These are phyloP conservation scores for Pollenia amentaria DNA, from an alignment of 2,888 invertebrate genomes.

Conservation along the genomic window DNA sequence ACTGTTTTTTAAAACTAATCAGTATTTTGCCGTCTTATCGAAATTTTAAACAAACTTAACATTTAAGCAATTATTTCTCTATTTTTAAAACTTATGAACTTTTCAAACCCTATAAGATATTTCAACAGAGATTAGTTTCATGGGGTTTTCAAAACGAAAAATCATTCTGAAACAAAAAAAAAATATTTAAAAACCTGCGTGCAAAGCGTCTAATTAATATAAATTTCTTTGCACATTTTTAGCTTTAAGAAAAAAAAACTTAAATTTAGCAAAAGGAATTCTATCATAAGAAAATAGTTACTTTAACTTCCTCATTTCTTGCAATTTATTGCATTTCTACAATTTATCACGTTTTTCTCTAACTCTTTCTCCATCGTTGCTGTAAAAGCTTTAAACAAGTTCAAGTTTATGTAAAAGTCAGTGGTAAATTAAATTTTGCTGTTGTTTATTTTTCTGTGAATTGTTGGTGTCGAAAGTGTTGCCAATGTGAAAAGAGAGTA, in stretches of 20 bases:
- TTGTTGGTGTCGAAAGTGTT: constrained; percentile 11
- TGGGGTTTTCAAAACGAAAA: no score
- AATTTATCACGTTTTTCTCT: constrained; percentile 45
- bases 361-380: constrained; percentile 32
- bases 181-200: no score
- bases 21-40: neutral
- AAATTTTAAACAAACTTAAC: neutral
- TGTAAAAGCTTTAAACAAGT: constrained; percentile 54
- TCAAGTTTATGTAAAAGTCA: constrained; percentile 60
- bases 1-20: no score
- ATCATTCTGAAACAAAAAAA: no score
- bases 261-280: constrained; percentile 4
- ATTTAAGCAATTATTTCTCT: no score
- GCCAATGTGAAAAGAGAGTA: constrained; percentile 22
- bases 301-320: constrained; percentile 18
- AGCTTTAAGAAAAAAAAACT: neutral
- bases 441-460: neutral
- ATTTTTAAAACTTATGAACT: no score
- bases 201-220: constrained; percentile 1
- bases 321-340: constrained; percentile 28
- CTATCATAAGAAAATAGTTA: neutral
- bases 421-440: constrained; percentile 16
- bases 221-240: neutral
- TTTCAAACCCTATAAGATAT: no score
- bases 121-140: no score